Evolutionary conservation across 2,888 invertebrate species (phyloP), one percentile per base, ranked within the genome.

Genomic region (Pammene fasciana): DNA sequence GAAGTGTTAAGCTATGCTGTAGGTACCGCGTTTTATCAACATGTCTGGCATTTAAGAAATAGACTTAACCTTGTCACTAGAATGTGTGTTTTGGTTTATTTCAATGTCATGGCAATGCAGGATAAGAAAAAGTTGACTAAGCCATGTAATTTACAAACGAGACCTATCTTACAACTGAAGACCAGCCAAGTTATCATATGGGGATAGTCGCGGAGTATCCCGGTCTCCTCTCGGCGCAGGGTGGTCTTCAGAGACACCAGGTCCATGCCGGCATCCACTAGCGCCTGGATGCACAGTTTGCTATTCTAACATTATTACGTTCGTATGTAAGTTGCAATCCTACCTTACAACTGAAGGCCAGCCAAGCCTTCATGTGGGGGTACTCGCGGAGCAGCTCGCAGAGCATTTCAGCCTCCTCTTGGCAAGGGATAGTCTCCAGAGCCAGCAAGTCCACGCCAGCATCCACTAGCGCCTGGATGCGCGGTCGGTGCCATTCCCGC

Each of bases 361-460:
- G 89, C 98, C 98, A 99, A 16, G 97, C 97, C 84, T 96, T 96
- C 0, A 94, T 90, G 60, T 93, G 88, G 0, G 97, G 97, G 86
- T 95, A 97, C 76, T 97, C 95, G 73, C 95, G 94, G 34, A 99
- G 88, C 79, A 98, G 90, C 72, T 96, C 95, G 26, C 97, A 94
- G 36, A 99, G 86, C 83, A 96, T 96, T 82, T 96, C 95, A 0
- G 97, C 99, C 89, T 99, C 99, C 78, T 94, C 94, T 80, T 94
- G 94, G 75, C 97, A 96, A 8, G 99, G 99, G 78, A 99, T 97
- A 0, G 99, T 99, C 88, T 99, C 99, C 75, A 99, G 89, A 0
- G 97, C 98, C 73, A 99, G 86, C 7, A 97, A 85, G 86, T 98
- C 97, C 1, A 96, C 96, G 0, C 97, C 97, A 2, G 95, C 96